Conservation (phyloP, 1,140 invertebrate species). For the Paralvinella palmiformis region DNA sequence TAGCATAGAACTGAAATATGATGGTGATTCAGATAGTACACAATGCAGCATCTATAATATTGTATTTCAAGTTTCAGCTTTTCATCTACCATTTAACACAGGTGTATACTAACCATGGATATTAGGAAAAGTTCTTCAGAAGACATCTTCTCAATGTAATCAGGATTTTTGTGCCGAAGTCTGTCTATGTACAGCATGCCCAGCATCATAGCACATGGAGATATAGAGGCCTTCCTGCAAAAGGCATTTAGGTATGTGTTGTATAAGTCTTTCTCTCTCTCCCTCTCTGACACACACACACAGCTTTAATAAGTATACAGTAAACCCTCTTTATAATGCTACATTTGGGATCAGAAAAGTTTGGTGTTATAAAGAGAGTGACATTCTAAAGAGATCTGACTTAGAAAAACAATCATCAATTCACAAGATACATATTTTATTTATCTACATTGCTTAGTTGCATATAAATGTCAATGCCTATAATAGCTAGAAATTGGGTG, state of each 20-base stretch:
- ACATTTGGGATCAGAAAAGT: not conserved
- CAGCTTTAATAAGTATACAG: not conserved
- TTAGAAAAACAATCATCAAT: not conserved
- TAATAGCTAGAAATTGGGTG: too few species aligned
- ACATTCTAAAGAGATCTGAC: not conserved
- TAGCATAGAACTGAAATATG: not conserved
- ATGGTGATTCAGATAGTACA: not conserved
- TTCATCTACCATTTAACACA: too few species aligned
- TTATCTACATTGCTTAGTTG: too few species aligned
- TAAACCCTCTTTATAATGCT: not conserved
- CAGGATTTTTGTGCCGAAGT: conserved; percentile 68
- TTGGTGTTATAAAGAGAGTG: not conserved
- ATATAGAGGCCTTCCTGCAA: conserved; percentile 69
- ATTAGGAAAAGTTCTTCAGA: conserved; percentile 87
- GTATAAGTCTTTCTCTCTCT: not conserved
- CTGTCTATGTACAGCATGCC: conserved; percentile 82
- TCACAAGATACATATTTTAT: too few species aligned
- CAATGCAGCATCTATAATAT: too few species aligned
- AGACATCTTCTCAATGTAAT: conserved; percentile 71
- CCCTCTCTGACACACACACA: not conserved
- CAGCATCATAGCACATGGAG: conserved; percentile 70
- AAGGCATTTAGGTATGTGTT: conserved; percentile 5
- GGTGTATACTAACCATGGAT: conserved; percentile 65
- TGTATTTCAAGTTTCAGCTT: too few species aligned
- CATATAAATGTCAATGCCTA: too few species aligned